Base-by-base conservation (phyloP, 2,797 vertebrate genomes). In the Manis crassicaudata region DNA sequence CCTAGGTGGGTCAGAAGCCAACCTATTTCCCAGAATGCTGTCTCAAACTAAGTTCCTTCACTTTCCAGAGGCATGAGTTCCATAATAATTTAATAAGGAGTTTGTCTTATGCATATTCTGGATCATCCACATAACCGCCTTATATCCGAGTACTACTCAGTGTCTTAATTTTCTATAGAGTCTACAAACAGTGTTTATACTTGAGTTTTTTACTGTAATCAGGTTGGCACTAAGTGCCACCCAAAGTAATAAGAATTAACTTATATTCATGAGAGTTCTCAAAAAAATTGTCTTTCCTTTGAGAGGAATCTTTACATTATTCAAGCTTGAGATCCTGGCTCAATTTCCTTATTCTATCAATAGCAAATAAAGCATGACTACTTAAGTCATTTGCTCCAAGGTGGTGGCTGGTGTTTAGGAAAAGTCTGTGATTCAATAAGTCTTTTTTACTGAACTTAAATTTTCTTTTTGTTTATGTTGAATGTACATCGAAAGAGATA, bases 331-430 rank as follows among this genome's bases (percentile, higher is more conserved):
- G 67, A 90, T 84, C 10, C 23, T 65, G 5, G 6, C 21, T 96
- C 50, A 94, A 70, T 68, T 37, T 90, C 72, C 43, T 87, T 84
- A 67, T 81, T 92, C 81, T 81, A 18, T 60, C 73, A 73, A 35
- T 52, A 88, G 50, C 56, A 89, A 85, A 75, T 65, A 86, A 46
- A 58, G 20, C 40, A 35, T 35, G 73, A 5, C 32, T 84, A 58
- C 63, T 82, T 50, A 73, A 14, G 7, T 56, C 50, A 20, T 82
- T 95, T 92, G 70, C 56, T 35, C 20, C 12, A 46, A 68, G 23
- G 60, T 63, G n/a, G 9, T 40, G 18, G 12, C n/a, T 84, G 62
- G 13, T 72, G 18, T 54, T 60, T 88, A 32, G n/a, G 63, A 58
- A 90, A 94, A 82, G 35, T 27, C 58, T 60, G 6, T 73, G 35